phyloP scores from a whole-genome alignment of 2,888 invertebrate genomes.

The Selenia dentaria region DNA sequence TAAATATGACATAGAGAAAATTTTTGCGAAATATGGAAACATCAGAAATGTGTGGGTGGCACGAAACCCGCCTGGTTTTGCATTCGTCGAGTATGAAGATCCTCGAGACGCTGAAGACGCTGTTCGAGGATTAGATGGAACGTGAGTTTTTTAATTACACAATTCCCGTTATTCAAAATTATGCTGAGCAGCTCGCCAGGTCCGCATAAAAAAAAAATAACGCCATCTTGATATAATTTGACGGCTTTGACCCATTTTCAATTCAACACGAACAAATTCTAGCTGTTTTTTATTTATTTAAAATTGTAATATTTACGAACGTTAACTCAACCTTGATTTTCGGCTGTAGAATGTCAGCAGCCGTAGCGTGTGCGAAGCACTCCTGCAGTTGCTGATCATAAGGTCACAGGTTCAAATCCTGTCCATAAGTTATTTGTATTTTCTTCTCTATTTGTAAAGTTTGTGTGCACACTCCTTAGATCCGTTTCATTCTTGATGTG shows the following conservation, averaged over 20 bases:
- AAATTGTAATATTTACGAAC: too few species aligned
- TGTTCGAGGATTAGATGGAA: conserved; percentile 92
- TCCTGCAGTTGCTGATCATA: neutral
- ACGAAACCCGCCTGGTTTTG: conserved; percentile 96
- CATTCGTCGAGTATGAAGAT: conserved; percentile 96
- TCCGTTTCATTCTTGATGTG: conserved; percentile 77
- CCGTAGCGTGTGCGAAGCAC: neutral
- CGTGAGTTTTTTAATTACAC: conserved; percentile 66
- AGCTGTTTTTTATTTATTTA: too few species aligned
- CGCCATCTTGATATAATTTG: too few species aligned
- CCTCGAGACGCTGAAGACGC: conserved; percentile 95
- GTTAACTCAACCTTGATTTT: too few species aligned
- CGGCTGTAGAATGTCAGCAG: too few species aligned
- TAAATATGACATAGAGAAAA: conserved; percentile 94
- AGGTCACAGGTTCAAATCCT: conserved; percentile 31
- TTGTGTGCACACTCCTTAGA: conserved; percentile 77
- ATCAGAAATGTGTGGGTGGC: conserved; percentile 97
- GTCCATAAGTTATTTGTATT: neutral
- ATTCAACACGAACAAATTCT: too few species aligned
- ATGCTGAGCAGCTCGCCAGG: too few species aligned
- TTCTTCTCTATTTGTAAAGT: neutral
- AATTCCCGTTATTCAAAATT: too few species aligned
- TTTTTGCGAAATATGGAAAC: conserved; percentile 94
- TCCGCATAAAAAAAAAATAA: too few species aligned
- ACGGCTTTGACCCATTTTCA: too few species aligned